A percentile compares a stretch with the other conserved stretches of the same genome.
Evolutionary conservation across 1,140 invertebrate species (phyloP).

Genomic region (Drosophila ogumai): DNA sequence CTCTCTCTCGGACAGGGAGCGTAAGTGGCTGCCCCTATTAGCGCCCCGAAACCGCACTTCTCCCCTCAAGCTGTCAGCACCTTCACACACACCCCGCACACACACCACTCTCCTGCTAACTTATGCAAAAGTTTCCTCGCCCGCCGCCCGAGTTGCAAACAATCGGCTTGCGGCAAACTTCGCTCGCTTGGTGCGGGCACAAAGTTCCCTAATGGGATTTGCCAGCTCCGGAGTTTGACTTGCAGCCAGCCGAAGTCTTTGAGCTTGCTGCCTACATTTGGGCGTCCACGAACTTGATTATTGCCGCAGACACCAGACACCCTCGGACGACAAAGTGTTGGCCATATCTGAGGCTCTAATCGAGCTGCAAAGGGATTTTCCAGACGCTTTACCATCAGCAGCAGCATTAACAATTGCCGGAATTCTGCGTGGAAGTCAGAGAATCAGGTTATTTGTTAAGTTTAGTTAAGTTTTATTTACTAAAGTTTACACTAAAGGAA

Average conservation of each 20-base stretch:
- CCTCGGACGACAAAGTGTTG: slow-evolving; percentile 9
- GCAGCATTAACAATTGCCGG: neutral
- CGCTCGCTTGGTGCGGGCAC: slow-evolving; percentile 20
- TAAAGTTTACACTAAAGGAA: neutral
- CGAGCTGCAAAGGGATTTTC: slow-evolving; percentile 15
- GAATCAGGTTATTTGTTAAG: no score
- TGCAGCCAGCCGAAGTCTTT: slow-evolving; percentile 21
- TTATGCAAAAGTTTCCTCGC: slow-evolving; percentile 54
- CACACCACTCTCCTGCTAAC: slow-evolving; percentile 20
- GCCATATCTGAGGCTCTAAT: slow-evolving; percentile 12
- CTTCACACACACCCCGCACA: slow-evolving; percentile 6
- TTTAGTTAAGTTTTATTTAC: neutral
- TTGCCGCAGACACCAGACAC: slow-evolving; percentile 13
- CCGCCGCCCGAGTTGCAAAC: slow-evolving; percentile 15
- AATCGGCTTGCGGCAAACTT: slow-evolving; percentile 52
- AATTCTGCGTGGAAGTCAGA: neutral
- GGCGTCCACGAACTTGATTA: slow-evolving; percentile 25
- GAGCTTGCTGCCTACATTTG: slow-evolving; percentile 43
- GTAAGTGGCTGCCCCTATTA: slow-evolving; percentile 55
- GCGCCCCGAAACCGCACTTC: neutral
- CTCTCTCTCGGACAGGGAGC: neutral
- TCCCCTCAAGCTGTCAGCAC: slow-evolving; percentile 29
- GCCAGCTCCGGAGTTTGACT: slow-evolving; percentile 35
- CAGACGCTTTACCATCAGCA: neutral
- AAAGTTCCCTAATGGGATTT: slow-evolving; percentile 58